phyloP scores from a whole-genome alignment of 2,888 invertebrate species.

The Ormyrus labotus region DNA sequence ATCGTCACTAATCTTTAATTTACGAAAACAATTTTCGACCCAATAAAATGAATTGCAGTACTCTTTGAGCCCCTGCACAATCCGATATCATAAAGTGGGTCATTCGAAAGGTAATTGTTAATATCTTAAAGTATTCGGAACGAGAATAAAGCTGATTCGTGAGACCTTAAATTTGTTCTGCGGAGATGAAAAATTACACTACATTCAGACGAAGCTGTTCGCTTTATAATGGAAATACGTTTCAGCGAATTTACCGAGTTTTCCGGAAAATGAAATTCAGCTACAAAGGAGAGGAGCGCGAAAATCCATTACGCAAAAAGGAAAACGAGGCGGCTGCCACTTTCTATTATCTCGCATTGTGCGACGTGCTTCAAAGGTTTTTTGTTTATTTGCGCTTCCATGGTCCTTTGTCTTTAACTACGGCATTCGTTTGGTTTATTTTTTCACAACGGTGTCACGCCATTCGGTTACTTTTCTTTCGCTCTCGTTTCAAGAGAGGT shows the following conservation, averaged over 20 bases:
- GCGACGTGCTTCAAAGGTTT: conserved; percentile 9
- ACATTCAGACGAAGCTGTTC: too few species aligned
- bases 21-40: conserved; percentile 20
- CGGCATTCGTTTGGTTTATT: background rate
- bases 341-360: conserved; percentile 42
- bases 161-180: too few species aligned
- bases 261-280: background rate
- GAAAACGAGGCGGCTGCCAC: conserved; percentile 62
- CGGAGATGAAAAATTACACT: too few species aligned
- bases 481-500: conserved; percentile 4
- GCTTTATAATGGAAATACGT: too few species aligned
- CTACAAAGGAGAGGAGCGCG: background rate
- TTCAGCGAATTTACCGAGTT: too few species aligned
- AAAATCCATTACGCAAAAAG: conserved; percentile 46
- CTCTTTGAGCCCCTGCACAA: conserved; percentile 4
- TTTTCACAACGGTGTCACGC: background rate
- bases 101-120: background rate
- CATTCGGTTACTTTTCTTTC: background rate
- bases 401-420: background rate
- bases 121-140: too few species aligned
- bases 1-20: conserved; percentile 51
- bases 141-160: too few species aligned
- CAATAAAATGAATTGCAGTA: conserved; percentile 35
- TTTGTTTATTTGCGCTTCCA: conserved; percentile 44
- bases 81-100: conserved; percentile 30